These are phyloP conservation scores for Sesamia inferens DNA, from an alignment of 2,888 invertebrate species.

Conservation along the genomic window DNA sequence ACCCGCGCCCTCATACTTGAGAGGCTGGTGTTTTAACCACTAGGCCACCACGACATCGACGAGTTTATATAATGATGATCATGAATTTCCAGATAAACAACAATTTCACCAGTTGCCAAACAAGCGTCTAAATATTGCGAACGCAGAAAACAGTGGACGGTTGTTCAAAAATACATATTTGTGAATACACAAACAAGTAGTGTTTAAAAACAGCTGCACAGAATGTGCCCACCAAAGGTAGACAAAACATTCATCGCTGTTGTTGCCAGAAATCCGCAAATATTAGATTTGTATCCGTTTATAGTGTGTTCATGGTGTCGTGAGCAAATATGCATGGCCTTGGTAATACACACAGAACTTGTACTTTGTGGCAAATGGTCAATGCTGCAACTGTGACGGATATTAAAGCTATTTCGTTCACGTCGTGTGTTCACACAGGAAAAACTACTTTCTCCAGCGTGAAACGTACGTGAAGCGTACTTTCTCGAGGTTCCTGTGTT, in stretches of 20 bases:
- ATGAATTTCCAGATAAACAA: too few relatives aligned
- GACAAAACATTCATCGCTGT: conserved; percentile 22
- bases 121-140: neutral
- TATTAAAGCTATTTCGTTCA: too few relatives aligned
- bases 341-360: conserved; percentile 27
- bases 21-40: too few relatives aligned
- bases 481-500: neutral
- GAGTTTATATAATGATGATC: too few relatives aligned
- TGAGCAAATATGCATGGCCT: conserved; percentile 16
- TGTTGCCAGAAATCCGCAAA: conserved; percentile 34
- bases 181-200: conserved; percentile 14
- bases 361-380: conserved; percentile 13
- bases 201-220: conserved; percentile 4
- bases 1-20: too few relatives aligned
- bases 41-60: too few relatives aligned
- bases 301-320: conserved; percentile 10
- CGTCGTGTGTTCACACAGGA: too few relatives aligned
- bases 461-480: too few relatives aligned
- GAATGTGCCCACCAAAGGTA: neutral
- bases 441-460: too few relatives aligned
- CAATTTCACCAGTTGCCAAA: neutral
- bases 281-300: conserved; percentile 43
- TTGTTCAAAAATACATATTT: conserved; percentile 22
- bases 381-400: neutral
- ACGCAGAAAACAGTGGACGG: conserved; percentile 12